Evolutionary conservation across 2,113 vertebrate genomes (phyloP).

Genomic region (Formicarius rufipectus): DNA sequence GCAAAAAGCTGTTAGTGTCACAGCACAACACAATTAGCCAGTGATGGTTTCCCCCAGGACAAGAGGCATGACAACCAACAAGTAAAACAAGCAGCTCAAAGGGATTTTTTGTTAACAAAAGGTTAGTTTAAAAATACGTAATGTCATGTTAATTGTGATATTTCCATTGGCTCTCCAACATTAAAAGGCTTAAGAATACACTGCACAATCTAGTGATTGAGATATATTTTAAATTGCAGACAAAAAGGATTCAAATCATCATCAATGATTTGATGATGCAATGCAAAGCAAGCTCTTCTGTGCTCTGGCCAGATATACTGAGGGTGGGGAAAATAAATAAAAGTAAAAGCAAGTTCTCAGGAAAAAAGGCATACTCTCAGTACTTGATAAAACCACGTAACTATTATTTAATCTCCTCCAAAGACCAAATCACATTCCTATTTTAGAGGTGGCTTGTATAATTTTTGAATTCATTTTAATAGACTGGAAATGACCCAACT

Average conservation of each 20-base stretch:
- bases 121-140: conserved; percentile 11
- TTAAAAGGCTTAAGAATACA: neutral
- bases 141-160: neutral
- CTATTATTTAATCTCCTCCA: neutral
- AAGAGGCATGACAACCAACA: neutral
- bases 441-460: neutral
- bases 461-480: neutral
- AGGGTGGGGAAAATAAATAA: neutral
- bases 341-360: neutral
- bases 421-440: neutral
- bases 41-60: neutral
- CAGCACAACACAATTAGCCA: neutral
- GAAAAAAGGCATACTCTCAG: neutral
- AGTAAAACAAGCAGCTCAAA: neutral
- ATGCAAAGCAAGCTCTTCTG: neutral
- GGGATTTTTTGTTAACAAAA: neutral
- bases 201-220: neutral
- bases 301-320: neutral
- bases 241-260: neutral
- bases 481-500: neutral
- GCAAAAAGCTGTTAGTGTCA: conserved; percentile 48
- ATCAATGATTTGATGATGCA: too few relatives aligned
- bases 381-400: neutral
- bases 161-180: neutral
- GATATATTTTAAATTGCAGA: neutral